Evolutionary conservation across 2,888 invertebrate species (phyloP).

Genomic region (Dyspetes luteomarginatus): DNA sequence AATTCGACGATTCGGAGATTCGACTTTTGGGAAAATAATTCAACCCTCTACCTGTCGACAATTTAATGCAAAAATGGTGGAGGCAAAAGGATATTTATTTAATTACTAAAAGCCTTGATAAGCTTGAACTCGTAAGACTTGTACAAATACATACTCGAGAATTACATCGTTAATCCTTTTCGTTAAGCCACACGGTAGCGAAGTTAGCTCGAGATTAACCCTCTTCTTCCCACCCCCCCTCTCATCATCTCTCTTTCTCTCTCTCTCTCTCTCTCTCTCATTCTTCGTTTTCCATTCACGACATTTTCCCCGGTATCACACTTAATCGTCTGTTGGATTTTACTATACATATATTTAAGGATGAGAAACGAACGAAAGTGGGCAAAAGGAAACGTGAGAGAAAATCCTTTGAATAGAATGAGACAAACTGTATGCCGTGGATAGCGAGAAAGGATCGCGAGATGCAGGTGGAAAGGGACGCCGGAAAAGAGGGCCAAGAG

Average conservation of each 20-base stretch:
- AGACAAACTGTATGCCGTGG: slow-evolving; percentile 52
- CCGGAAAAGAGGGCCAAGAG: slow-evolving; percentile 44
- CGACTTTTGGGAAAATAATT: too few species aligned
- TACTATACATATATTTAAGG: neutral
- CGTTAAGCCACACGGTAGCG: neutral
- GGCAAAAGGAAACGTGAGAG: slow-evolving; percentile 67
- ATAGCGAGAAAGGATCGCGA: slow-evolving; percentile 48
- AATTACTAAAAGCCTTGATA: slow-evolving; percentile 28
- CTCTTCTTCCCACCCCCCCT: slow-evolving; percentile 12
- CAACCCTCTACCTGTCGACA: too few species aligned
- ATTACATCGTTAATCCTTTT: slow-evolving; percentile 55
- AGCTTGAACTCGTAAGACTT: slow-evolving; percentile 15
- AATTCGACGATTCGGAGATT: too few species aligned
- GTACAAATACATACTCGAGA: slow-evolving; percentile 37
- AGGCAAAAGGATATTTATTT: slow-evolving; percentile 10
- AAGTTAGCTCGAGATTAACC: slow-evolving; percentile 52
- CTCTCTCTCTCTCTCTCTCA: slow-evolving; percentile 8
- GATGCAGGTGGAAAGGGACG: slow-evolving; percentile 50
- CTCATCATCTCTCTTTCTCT: neutral
- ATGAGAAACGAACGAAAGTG: slow-evolving; percentile 62
- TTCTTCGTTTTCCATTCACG: slow-evolving; percentile 51
- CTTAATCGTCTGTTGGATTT: slow-evolving; percentile 49
- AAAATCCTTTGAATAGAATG: slow-evolving; percentile 65
- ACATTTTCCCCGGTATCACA: slow-evolving; percentile 58
- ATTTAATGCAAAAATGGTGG: too few species aligned